These are phyloP conservation scores for Physocephala rufipes DNA, from an alignment of 2,888 invertebrate species.

Conservation along the genomic window DNA sequence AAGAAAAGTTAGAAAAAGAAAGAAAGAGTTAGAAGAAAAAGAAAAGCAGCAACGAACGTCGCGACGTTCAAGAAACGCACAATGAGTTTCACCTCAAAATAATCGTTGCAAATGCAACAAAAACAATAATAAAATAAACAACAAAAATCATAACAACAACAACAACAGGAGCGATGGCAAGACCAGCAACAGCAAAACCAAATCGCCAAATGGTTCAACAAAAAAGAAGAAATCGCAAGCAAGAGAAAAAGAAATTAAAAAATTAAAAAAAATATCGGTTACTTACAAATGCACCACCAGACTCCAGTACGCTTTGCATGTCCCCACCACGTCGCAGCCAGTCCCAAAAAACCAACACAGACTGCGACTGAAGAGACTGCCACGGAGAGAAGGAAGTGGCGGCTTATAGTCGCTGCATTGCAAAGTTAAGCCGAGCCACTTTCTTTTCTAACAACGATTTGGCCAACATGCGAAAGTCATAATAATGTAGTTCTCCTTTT, in stretches of 20 bases:
- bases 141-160: background rate
- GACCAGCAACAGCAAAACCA: background rate
- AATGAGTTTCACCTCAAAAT: constrained; percentile 39
- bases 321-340: background rate
- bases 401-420: constrained; percentile 5
- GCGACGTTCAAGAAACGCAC: constrained; percentile 57
- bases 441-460: constrained; percentile 59
- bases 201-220: background rate
- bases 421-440: constrained; percentile 51
- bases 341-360: background rate
- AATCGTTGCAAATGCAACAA: background rate
- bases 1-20: background rate
- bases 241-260: constrained; percentile 12
- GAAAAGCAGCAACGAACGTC: constrained; percentile 49
- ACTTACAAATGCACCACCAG: constrained; percentile 18
- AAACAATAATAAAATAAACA: background rate
- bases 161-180: constrained; percentile 4
- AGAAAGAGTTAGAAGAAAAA: constrained; percentile 7
- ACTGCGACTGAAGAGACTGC: background rate
- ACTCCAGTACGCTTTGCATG: constrained; percentile 21
- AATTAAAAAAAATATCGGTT: background rate
- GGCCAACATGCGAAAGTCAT: constrained; percentile 45
- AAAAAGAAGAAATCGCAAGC: constrained; percentile 19
- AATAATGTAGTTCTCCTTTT: constrained; percentile 19
- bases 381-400: constrained; percentile 30